phyloP scores from a whole-genome alignment of 2,113 vertebrate species.

The Nycticorax nycticorax region DNA sequence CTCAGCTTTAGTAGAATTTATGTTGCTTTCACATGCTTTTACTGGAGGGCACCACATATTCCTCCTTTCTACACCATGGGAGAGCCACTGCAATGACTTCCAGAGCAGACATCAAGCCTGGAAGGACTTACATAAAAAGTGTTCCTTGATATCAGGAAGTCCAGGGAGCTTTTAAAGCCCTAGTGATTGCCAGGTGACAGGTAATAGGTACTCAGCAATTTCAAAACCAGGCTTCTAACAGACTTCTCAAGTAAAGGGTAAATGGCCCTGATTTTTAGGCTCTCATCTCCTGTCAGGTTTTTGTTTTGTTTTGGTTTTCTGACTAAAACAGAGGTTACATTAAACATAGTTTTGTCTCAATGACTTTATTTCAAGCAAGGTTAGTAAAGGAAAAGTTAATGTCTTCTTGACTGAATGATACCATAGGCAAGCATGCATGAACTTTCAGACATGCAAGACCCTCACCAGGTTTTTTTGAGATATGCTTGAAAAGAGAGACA shows the following conservation, averaged over 20 bases:
- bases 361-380: neutral
- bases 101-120: neutral
- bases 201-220: neutral
- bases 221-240: neutral
- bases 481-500: neutral
- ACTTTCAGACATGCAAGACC: neutral
- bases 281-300: neutral
- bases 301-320: neutral
- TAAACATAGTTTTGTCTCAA: fast-evolving
- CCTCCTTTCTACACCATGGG: neutral
- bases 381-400: neutral
- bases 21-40: neutral
- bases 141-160: neutral
- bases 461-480: neutral
- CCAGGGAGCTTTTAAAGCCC: neutral
- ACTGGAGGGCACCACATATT: neutral
- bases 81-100: neutral
- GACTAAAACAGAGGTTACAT: neutral
- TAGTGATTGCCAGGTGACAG: neutral
- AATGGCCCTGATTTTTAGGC: neutral
- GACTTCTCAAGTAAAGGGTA: neutral
- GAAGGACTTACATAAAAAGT: neutral
- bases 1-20: neutral
- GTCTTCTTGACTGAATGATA: neutral
- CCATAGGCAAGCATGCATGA: neutral